These are phyloP conservation scores for Balanococcus diminutus DNA, from an alignment of 2,888 invertebrate species.

Conservation along the genomic window DNA sequence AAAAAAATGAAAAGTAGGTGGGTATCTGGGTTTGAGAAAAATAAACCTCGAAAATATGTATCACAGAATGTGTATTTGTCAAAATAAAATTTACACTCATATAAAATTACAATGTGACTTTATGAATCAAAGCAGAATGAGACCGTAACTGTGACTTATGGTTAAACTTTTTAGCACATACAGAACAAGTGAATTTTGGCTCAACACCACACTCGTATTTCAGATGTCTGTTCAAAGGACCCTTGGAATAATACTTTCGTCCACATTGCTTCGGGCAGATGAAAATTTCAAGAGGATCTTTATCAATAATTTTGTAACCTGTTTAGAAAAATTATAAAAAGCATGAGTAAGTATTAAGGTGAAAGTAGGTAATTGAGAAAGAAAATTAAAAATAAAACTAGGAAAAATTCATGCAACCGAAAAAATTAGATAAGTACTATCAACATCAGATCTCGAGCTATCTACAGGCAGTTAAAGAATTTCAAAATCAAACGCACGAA, in stretches of 20 bases:
- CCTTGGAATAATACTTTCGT: slow-evolving; percentile 60
- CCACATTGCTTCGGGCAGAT: slow-evolving; percentile 59
- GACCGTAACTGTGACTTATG: slow-evolving; percentile 51
- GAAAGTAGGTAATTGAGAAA: not conserved
- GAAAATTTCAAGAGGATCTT: not conserved
- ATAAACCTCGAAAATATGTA: not conserved
- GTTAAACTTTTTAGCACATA: not conserved
- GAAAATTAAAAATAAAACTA: too few relatives aligned
- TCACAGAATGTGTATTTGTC: not conserved
- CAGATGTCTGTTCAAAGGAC: slow-evolving; percentile 60
- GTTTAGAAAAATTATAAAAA: not conserved
- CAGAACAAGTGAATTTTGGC: slow-evolving; percentile 61
- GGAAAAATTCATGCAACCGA: not conserved
- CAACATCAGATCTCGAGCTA: not conserved
- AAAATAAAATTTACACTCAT: not conserved
- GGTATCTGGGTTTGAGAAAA: not conserved
- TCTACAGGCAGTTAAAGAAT: too few relatives aligned
- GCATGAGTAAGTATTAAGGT: not conserved
- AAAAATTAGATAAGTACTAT: not conserved
- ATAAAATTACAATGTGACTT: not conserved
- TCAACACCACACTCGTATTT: slow-evolving; percentile 61
- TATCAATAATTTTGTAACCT: not conserved
- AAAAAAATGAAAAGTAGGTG: too few relatives aligned
- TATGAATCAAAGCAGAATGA: slow-evolving; percentile 21
- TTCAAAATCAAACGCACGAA: not conserved